Conservation (phyloP, 2,797 vertebrate genomes). For the Huso huso region DNA sequence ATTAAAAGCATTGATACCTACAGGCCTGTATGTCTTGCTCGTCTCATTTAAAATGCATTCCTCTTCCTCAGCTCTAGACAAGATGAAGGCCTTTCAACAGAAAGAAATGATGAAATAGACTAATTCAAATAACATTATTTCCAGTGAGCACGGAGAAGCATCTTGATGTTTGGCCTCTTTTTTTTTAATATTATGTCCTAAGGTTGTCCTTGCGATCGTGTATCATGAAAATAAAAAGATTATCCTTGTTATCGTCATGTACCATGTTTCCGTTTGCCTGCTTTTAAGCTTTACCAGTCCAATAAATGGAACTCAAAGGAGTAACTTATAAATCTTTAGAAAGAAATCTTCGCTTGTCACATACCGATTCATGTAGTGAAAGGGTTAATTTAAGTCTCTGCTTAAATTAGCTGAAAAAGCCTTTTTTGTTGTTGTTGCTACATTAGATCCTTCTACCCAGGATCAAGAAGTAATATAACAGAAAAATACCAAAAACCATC, state of each 20-base stretch:
- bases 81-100: not conserved
- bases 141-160: not conserved
- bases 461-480: too few relatives aligned
- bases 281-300: conserved; percentile 10
- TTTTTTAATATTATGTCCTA: conserved; percentile 28
- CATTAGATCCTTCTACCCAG: too few relatives aligned
- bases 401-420: too few relatives aligned
- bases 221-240: conserved; percentile 47
- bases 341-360: not conserved
- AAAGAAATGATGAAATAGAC: not conserved
- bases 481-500: too few relatives aligned
- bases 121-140: conserved; percentile 4
- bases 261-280: conserved; percentile 62
- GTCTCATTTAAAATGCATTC: not conserved
- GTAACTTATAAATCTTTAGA: conserved; percentile 28
- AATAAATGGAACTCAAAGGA: conserved; percentile 26
- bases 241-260: conserved; percentile 58
- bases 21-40: not conserved
- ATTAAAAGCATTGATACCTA: not conserved
- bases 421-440: too few relatives aligned
- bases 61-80: not conserved
- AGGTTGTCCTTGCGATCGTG: conserved; percentile 22
- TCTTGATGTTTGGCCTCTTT: not conserved
- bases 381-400: not conserved
- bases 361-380: not conserved